Conservation (phyloP, 2,888 invertebrate genomes). For the Scaptomyza reducta region DNA sequence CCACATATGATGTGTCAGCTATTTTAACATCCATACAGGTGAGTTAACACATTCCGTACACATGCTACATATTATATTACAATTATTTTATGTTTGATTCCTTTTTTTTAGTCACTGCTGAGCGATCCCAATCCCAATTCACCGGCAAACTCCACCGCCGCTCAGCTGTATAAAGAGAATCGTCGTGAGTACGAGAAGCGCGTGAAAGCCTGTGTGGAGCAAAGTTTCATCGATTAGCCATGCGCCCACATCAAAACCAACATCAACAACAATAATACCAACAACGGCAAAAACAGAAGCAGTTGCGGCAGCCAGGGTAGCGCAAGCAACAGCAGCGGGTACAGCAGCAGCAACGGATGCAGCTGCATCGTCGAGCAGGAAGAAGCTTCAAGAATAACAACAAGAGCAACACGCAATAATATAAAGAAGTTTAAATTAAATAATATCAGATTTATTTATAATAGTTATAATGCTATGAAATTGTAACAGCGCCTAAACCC, state of each 20-base stretch:
- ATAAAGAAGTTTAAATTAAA: slow-evolving; percentile 75
- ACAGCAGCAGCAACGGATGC: background rate
- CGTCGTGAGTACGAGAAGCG: slow-evolving; percentile 99
- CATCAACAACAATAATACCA: slow-evolving; percentile 24
- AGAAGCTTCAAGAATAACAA: slow-evolving; percentile 36
- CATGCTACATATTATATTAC: background rate
- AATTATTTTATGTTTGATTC: background rate
- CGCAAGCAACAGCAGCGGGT: slow-evolving; percentile 11
- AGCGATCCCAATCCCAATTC: slow-evolving; percentile 99
- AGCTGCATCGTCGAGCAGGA: slow-evolving; percentile 42
- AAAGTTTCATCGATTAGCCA: slow-evolving; percentile 97
- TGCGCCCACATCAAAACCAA: slow-evolving; percentile 71
- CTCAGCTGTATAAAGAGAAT: slow-evolving; percentile 99
- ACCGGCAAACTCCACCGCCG: slow-evolving; percentile 99
- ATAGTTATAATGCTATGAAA: slow-evolving; percentile 73
- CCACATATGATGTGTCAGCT: slow-evolving; percentile 99
- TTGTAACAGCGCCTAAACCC: slow-evolving; percentile 71
- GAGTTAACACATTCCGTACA: background rate
- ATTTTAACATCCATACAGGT: slow-evolving; percentile 99
- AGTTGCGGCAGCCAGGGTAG: slow-evolving; percentile 26
- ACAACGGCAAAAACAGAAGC: slow-evolving; percentile 34
- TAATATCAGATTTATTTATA: slow-evolving; percentile 74
- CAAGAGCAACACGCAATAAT: slow-evolving; percentile 68
- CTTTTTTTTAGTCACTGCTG: slow-evolving; percentile 92
- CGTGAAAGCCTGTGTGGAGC: slow-evolving; percentile 99